These are phyloP conservation scores for Danio jaintianensis DNA, from an alignment of 2,797 vertebrate species.

Conservation along the genomic window DNA sequence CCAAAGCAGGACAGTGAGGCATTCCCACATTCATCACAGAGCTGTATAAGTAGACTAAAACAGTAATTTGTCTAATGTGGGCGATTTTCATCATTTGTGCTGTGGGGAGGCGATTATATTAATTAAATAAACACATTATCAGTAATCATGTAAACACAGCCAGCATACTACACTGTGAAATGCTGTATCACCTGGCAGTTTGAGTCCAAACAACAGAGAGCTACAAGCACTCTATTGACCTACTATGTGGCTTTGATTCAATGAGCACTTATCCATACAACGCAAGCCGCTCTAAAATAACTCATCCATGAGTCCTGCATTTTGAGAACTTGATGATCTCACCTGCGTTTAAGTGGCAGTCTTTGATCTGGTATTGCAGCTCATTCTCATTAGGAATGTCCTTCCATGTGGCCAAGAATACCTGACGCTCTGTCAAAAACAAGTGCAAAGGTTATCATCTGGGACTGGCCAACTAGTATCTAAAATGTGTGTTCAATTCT, in stretches of 20 bases:
- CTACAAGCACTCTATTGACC: background rate
- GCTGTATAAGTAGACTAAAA: too few relatives aligned
- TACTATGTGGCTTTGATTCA: background rate
- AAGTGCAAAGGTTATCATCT: background rate
- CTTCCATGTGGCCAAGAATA: constrained; percentile 98
- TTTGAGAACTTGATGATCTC: constrained; percentile 58
- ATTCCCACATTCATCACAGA: too few relatives aligned
- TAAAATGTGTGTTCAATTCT: background rate
- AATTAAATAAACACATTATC: too few relatives aligned
- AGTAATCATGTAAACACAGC: too few relatives aligned
- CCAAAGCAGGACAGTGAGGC: too few relatives aligned
- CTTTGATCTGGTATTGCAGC: constrained; percentile 99
- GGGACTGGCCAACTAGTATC: background rate
- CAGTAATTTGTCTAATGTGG: too few relatives aligned
- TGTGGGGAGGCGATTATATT: too few relatives aligned
- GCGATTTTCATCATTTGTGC: too few relatives aligned
- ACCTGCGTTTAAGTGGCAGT: constrained; percentile 97
- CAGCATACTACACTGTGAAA: too few relatives aligned
- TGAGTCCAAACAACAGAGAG: constrained; percentile 4
- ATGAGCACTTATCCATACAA: background rate
- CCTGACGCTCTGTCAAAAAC: constrained; percentile 88
- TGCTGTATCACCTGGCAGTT: background rate
- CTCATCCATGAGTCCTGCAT: background rate
- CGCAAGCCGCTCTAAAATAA: background rate
- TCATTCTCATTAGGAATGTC: constrained; percentile 99